Percentiles rank a stretch among this genome's conserved stretches.
Conservation (phyloP, 2,888 invertebrate species). For the Chrysopilus asiliformis region DNA sequence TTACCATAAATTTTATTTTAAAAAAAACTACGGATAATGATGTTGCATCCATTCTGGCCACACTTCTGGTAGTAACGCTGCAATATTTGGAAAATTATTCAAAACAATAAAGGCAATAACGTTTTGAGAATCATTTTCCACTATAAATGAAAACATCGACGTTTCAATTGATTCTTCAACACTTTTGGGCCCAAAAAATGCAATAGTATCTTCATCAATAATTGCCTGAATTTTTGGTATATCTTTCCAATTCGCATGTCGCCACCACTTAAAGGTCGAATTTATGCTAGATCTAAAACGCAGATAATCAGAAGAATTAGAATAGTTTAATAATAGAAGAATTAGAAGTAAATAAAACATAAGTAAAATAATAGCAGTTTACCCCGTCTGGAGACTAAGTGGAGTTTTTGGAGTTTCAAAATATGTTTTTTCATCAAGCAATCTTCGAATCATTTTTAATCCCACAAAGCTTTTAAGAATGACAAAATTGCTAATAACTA, state of each 20-base stretch:
- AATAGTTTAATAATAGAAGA: too few relatives aligned
- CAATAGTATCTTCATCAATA: not conserved
- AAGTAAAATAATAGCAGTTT: too few relatives aligned
- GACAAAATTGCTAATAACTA: too few relatives aligned
- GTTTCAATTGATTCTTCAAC: slow-evolving; percentile 1
- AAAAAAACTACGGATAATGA: slow-evolving; percentile 38
- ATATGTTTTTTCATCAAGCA: too few relatives aligned
- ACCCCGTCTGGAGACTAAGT: too few relatives aligned
- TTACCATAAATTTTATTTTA: not conserved
- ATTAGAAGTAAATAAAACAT: too few relatives aligned
- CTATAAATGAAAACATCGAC: slow-evolving; percentile 2
- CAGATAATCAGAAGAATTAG: too few relatives aligned
- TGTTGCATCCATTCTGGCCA: slow-evolving; percentile 47
- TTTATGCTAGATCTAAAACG: too few relatives aligned
- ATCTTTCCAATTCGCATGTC: slow-evolving; percentile 3
- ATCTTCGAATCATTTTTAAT: too few relatives aligned
- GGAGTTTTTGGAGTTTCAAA: too few relatives aligned
- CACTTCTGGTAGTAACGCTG: slow-evolving; percentile 40
- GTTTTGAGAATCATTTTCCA: slow-evolving; percentile 18
- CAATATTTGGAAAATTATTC: slow-evolving; percentile 41
- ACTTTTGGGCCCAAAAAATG: slow-evolving; percentile 1
- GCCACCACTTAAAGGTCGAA: too few relatives aligned
- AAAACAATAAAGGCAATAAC: slow-evolving; percentile 30
- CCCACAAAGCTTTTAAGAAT: too few relatives aligned
- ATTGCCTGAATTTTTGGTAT: slow-evolving; percentile 1